Conservation (phyloP, 2,888 invertebrate species). For the Epiperipatus broadwayi region DNA sequence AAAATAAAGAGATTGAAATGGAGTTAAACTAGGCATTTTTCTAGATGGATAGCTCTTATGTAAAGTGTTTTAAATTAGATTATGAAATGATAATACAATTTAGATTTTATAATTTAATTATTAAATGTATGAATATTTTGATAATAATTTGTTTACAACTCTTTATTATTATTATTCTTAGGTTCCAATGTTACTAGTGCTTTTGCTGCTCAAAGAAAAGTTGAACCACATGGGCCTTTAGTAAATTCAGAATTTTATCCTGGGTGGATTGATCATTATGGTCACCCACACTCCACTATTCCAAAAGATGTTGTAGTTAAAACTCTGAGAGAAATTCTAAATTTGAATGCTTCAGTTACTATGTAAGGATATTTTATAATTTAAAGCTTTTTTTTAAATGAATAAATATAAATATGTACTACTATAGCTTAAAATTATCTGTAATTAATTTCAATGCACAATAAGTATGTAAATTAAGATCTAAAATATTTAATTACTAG, state of each 20-base stretch:
- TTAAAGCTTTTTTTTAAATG: too few relatives aligned
- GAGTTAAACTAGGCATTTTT: too few relatives aligned
- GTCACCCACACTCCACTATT: conserved; percentile 40
- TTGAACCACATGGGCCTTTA: conserved; percentile 46
- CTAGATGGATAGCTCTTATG: too few relatives aligned
- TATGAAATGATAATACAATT: too few relatives aligned
- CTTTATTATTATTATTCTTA: neutral
- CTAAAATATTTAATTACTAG: too few relatives aligned
- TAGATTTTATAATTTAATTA: neutral
- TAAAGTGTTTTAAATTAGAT: too few relatives aligned
- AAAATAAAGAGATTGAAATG: too few relatives aligned
- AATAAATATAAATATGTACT: too few relatives aligned
- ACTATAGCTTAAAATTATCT: too few relatives aligned
- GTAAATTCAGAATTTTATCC: conserved; percentile 81
- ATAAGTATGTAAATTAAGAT: too few relatives aligned
- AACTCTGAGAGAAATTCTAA: conserved; percentile 39
- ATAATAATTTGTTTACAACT: conserved; percentile 14
- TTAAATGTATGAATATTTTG: neutral
- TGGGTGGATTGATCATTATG: conserved; percentile 84
- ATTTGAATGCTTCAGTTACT: conserved; percentile 27
- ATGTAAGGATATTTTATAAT: too few relatives aligned
- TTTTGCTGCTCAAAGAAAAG: conserved; percentile 30
- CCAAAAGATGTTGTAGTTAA: conserved; percentile 33
- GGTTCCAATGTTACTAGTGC: conserved; percentile 20
- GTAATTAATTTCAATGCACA: too few relatives aligned